A percentile compares a stretch with the other conserved stretches of the same genome.
These are phyloP conservation scores for Anthopleura sola DNA, from an alignment of 64 coral and sea anemone genomes.

Conservation along the genomic window DNA sequence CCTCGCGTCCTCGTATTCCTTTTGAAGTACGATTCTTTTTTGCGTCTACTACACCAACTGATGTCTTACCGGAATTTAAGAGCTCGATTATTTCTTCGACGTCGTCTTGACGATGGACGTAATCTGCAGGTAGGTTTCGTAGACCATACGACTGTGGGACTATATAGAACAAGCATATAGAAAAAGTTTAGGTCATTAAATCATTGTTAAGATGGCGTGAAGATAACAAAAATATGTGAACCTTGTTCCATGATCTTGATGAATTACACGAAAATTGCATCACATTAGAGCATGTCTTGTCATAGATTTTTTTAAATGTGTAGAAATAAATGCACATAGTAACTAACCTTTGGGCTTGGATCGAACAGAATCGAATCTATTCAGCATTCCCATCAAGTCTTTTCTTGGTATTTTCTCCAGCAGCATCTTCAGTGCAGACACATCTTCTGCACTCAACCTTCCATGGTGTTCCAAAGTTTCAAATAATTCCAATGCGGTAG, in stretches of 20 bases:
- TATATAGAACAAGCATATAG: too few relatives aligned
- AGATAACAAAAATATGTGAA: background rate
- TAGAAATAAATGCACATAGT: background rate
- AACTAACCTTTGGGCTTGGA: background rate
- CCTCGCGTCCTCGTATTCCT: constrained; percentile 14
- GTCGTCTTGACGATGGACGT: constrained; percentile 25
- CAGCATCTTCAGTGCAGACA: background rate
- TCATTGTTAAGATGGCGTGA: too few relatives aligned
- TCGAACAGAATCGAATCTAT: background rate
- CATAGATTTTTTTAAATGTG: too few relatives aligned
- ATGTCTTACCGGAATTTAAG: constrained; percentile 34
- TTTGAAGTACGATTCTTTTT: background rate
- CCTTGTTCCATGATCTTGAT: too few relatives aligned
- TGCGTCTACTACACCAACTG: constrained; percentile 45
- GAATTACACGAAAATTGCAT: too few relatives aligned
- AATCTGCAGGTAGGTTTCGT: constrained; percentile 38
- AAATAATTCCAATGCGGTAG: constrained; percentile 32
- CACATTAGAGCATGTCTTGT: too few relatives aligned
- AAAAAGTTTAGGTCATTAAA: background rate
- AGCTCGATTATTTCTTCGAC: constrained; percentile 33
- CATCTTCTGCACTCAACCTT: background rate
- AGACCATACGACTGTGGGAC: constrained; percentile 39
- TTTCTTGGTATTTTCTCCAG: constrained; percentile 38
- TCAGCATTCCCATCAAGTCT: constrained; percentile 5
- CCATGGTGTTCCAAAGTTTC: constrained; percentile 46